phyloP scores from a whole-genome alignment of 2,113 vertebrate genomes.

The Percopsis transmontana region DNA sequence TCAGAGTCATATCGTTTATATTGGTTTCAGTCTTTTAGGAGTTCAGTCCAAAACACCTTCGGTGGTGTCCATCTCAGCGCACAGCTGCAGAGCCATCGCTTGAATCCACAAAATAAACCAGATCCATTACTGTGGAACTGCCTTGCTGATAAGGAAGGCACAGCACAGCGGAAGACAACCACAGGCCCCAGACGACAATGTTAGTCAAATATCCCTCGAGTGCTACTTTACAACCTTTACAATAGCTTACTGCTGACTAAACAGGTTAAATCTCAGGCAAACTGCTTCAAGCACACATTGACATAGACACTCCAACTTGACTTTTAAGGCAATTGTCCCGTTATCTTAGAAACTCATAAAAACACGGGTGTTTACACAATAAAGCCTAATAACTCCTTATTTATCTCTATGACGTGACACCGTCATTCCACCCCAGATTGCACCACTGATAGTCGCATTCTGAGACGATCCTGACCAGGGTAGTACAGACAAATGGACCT shows the following conservation, averaged over 20 bases:
- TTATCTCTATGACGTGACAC: constrained; percentile 55
- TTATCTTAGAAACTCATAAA: constrained; percentile 47
- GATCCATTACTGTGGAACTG: constrained; percentile 54
- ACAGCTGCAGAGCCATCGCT: constrained; percentile 61
- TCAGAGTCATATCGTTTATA: constrained; percentile 6
- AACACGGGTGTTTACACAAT: constrained; percentile 54
- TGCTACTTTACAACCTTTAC: constrained; percentile 57
- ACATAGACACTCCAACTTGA: constrained; percentile 66
- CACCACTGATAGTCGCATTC: constrained; percentile 51
- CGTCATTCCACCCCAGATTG: constrained; percentile 54
- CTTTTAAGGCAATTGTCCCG: constrained; percentile 45
- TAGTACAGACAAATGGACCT: constrained; percentile 57
- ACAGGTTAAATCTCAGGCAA: background rate
- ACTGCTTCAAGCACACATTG: constrained; percentile 43
- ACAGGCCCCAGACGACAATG: constrained; percentile 45
- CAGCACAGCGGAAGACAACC: constrained; percentile 30
- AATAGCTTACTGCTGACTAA: constrained; percentile 25
- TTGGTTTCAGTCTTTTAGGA: constrained; percentile 45
- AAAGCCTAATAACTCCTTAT: constrained; percentile 59
- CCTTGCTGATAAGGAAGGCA: constrained; percentile 66
- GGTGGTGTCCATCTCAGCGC: constrained; percentile 43
- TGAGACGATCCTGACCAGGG: constrained; percentile 46
- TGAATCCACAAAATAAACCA: constrained; percentile 55
- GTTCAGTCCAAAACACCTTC: constrained; percentile 46
- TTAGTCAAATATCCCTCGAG: constrained; percentile 50